phyloP scores from a whole-genome alignment of 2,888 invertebrate genomes.

The Hirtodrosophila confusa region DNA sequence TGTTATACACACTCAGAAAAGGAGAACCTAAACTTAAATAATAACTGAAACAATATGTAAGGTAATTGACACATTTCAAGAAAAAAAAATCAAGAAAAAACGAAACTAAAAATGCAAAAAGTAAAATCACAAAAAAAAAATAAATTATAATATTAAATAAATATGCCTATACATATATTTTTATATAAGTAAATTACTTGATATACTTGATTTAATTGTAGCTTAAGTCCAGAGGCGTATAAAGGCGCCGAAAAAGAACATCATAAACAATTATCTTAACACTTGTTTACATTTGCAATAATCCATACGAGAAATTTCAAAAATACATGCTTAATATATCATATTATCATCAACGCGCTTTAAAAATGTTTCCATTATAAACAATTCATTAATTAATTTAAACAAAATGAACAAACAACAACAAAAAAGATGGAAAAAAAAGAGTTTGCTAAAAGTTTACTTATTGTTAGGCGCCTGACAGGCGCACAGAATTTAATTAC shows the following conservation, averaged over 20 bases:
- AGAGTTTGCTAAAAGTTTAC: conserved; percentile 63
- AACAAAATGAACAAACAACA: conserved; percentile 25
- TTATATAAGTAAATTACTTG: conserved; percentile 69
- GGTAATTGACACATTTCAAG: conserved; percentile 62
- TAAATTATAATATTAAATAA: conserved; percentile 8
- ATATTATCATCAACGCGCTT: conserved; percentile 64
- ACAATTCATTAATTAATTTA: conserved; percentile 62
- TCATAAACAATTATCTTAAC: conserved; percentile 45
- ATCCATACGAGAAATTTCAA: conserved; percentile 39
- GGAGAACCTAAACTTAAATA: conserved; percentile 26
- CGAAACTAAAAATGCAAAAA: conserved; percentile 49
- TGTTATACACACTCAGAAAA: conserved; percentile 56
- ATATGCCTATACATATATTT: conserved; percentile 53
- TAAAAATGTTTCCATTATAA: conserved; percentile 69
- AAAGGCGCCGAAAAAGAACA: conserved; percentile 32
- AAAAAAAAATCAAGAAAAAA: conserved; percentile 25
- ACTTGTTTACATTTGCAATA: conserved; percentile 75
- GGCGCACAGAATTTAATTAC: conserved; percentile 59
- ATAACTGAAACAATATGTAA: conserved; percentile 33
- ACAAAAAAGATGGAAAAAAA: conserved; percentile 30
- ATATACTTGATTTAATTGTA: conserved; percentile 60
- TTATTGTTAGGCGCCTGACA: conserved; percentile 62
- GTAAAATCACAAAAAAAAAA: conserved; percentile 20
- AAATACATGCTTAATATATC: conserved; percentile 31
- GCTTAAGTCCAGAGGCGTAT: conserved; percentile 48